These are phyloP conservation scores for Bufotes viridis DNA, from an alignment of 2,797 vertebrate genomes.

Conservation along the genomic window DNA sequence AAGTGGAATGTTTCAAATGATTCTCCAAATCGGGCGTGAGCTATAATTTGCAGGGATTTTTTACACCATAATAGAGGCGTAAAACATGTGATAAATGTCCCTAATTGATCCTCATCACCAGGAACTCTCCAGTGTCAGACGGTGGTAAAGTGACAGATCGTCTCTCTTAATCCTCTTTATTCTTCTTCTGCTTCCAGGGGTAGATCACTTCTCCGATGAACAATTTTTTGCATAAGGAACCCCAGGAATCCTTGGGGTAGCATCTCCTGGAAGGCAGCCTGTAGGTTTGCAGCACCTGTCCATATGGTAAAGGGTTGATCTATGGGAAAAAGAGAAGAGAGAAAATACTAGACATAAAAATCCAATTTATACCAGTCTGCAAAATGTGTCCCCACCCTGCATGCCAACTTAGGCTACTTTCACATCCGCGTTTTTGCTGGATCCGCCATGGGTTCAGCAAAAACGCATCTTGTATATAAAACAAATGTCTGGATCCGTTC, in stretches of 20 bases:
- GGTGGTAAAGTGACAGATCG: neutral
- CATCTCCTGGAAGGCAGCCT: conserved; percentile 88
- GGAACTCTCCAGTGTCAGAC: neutral
- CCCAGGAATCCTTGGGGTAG: conserved; percentile 92
- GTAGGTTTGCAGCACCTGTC: conserved; percentile 81
- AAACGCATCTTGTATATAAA: no score
- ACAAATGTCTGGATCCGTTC: no score
- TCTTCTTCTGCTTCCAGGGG: conserved; percentile 90
- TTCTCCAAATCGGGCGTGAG: no score
- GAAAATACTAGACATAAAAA: neutral
- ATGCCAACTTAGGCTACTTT: no score
- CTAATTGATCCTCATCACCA: no score
- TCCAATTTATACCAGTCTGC: neutral
- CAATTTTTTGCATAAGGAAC: conserved; percentile 87
- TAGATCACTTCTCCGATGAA: conserved; percentile 95
- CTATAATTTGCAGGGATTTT: no score
- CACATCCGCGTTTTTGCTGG: no score
- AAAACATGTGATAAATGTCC: no score
- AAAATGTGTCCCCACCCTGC: neutral
- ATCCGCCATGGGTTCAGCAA: no score
- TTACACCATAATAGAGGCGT: no score
- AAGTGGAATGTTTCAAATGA: no score
- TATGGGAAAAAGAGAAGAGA: conserved; percentile 63
- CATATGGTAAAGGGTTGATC: conserved; percentile 88
- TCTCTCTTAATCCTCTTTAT: conserved; percentile 82